These are phyloP conservation scores for Triplophysa dalaica DNA, from an alignment of 2,113 vertebrate genomes.

Conservation along the genomic window DNA sequence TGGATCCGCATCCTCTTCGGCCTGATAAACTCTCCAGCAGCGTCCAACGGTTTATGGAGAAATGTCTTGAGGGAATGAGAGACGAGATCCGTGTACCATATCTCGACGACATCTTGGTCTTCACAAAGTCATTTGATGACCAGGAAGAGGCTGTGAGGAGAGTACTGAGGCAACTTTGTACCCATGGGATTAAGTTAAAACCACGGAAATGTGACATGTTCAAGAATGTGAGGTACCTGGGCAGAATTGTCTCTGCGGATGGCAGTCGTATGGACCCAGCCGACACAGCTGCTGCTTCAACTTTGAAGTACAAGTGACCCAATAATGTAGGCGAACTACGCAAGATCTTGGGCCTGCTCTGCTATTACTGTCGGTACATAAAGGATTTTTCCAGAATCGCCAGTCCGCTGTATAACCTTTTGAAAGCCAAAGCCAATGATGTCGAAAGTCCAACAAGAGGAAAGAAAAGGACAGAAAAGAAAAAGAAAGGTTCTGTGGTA, in stretches of 20 bases:
- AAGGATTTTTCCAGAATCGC: conserved; percentile 13
- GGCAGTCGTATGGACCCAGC: conserved; percentile 26
- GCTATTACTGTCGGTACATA: conserved; percentile 28
- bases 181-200: conserved; percentile 24
- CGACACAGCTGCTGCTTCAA: neutral
- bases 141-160: conserved; percentile 27
- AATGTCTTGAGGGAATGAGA: neutral
- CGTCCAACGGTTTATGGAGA: neutral
- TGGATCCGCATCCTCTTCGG: conserved; percentile 40
- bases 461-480: neutral
- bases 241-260: neutral
- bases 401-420: neutral
- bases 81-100: conserved; percentile 21
- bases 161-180: conserved; percentile 1
- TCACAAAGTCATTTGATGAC: neutral
- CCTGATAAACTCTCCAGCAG: conserved; percentile 5
- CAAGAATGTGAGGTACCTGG: neutral
- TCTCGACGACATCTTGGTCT: conserved; percentile 24
- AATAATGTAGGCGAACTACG: neutral
- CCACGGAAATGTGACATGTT: neutral
- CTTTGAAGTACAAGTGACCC: conserved; percentile 26
- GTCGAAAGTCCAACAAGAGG: neutral
- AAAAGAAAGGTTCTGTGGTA: neutral
- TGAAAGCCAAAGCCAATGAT: neutral
- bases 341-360: conserved; percentile 19